These are phyloP conservation scores for Mythimna ferrago DNA, from an alignment of 2,888 invertebrate genomes.

Conservation along the genomic window DNA sequence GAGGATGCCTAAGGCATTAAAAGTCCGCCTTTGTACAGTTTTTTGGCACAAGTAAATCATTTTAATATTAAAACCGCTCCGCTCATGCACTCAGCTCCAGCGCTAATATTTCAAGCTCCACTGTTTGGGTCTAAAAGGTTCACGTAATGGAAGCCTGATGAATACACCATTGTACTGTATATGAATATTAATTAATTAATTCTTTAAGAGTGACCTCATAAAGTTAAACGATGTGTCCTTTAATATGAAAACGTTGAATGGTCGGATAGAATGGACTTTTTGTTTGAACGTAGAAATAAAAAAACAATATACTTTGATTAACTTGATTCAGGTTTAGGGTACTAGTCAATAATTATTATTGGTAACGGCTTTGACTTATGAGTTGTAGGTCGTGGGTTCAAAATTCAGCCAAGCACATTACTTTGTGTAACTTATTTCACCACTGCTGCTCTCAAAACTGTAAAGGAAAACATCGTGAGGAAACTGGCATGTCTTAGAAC, in stretches of 20 bases:
- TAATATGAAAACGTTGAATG: conserved; percentile 22
- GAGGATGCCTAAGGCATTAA: no score
- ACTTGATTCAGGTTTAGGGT: conserved; percentile 6
- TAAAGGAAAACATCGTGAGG: no score
- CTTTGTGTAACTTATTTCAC: no score
- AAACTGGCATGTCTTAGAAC: no score
- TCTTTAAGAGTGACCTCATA: conserved; percentile 25
- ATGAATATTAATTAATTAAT: conserved; percentile 58
- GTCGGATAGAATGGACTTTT: conserved; percentile 2
- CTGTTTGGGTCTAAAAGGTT: conserved; percentile 25
- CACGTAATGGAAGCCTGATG: conserved; percentile 33
- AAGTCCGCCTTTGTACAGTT: no score
- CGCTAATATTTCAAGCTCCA: conserved; percentile 5
- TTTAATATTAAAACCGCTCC: conserved; percentile 24
- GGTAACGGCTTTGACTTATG: no score
- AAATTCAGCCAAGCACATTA: no score
- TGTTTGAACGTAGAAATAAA: background rate
- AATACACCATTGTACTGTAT: conserved; percentile 44
- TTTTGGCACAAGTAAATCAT: background rate
- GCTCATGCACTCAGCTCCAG: background rate
- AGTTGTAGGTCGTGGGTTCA: no score
- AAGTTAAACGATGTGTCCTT: conserved; percentile 15
- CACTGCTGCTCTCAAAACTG: no score
- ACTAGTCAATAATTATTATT: background rate
- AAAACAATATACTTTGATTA: background rate